Evolutionary conservation across 2,888 invertebrate species (phyloP).

Genomic region (Watsonalla binaria): DNA sequence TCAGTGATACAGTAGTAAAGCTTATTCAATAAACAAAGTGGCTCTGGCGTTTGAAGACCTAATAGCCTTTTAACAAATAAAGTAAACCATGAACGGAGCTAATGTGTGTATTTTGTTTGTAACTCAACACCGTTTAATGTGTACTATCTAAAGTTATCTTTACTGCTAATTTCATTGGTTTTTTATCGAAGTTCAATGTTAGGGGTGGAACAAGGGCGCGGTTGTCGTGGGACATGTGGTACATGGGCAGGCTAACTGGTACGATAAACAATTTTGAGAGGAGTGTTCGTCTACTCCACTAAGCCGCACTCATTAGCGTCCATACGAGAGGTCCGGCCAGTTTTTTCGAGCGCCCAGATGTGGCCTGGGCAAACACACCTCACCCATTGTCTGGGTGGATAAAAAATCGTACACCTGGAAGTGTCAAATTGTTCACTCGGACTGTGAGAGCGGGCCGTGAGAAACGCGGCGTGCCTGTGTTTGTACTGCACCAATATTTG

Average conservation of each 20-base stretch:
- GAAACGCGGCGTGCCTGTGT: conserved; percentile 41
- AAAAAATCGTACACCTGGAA: conserved; percentile 77
- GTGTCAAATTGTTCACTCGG: conserved; percentile 77
- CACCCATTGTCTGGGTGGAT: conserved; percentile 56
- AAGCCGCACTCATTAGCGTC: conserved; percentile 65
- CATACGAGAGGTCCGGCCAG: conserved; percentile 71
- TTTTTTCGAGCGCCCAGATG: conserved; percentile 73
- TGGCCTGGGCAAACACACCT: conserved; percentile 67
- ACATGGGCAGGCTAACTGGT: conserved; percentile 41
- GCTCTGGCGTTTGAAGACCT: background rate
- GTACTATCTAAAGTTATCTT: conserved; percentile 64
- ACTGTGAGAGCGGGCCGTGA: conserved; percentile 65
- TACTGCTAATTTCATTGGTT: conserved; percentile 67
- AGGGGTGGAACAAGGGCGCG: conserved; percentile 44
- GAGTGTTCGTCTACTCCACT: conserved; percentile 35
- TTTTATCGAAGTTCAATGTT: conserved; percentile 75
- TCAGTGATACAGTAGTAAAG: background rate
- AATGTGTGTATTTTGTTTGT: conserved; percentile 6
- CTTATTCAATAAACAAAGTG: background rate
- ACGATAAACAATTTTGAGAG: conserved; percentile 57
- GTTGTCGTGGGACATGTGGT: conserved; percentile 62
- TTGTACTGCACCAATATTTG: conserved; percentile 26
- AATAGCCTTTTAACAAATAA: conserved; percentile 4
- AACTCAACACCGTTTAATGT: conserved; percentile 25
- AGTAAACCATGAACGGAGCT: conserved; percentile 1